Conservation (phyloP, 2,888 invertebrate genomes). For the Eurytoma californica region DNA sequence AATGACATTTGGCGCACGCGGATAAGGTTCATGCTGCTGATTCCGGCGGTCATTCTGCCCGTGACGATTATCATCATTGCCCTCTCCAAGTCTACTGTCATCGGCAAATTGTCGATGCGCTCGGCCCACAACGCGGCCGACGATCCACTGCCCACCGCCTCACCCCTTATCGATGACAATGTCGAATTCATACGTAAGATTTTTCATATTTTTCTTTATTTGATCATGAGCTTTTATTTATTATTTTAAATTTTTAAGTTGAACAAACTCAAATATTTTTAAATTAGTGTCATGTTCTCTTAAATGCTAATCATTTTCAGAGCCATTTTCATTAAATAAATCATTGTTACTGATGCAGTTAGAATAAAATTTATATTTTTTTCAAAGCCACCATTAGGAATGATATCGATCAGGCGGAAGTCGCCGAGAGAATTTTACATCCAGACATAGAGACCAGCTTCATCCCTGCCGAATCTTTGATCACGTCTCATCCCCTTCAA, state of each 20-base stretch:
- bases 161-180: background rate
- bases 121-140: background rate
- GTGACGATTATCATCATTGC: slow-evolving; percentile 70
- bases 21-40: slow-evolving; percentile 73
- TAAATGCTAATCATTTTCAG: too few species aligned
- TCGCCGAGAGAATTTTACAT: slow-evolving; percentile 79
- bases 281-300: too few species aligned
- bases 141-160: background rate
- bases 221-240: background rate
- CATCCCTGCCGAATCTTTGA: slow-evolving; percentile 76
- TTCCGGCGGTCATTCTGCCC: slow-evolving; percentile 73
- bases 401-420: slow-evolving; percentile 64
- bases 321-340: too few species aligned
- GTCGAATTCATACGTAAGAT: background rate
- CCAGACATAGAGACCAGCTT: slow-evolving; percentile 81
- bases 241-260: background rate
- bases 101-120: slow-evolving; percentile 60
- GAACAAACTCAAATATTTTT: too few species aligned
- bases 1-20: slow-evolving; percentile 73
- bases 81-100: slow-evolving; percentile 65
- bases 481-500: slow-evolving; percentile 51
- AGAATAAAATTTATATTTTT: background rate
- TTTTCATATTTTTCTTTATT: background rate
- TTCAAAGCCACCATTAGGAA: slow-evolving; percentile 45
- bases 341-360: background rate